phyloP scores from a whole-genome alignment of 2,113 vertebrate genomes.

The Hepsetus odoe region DNA sequence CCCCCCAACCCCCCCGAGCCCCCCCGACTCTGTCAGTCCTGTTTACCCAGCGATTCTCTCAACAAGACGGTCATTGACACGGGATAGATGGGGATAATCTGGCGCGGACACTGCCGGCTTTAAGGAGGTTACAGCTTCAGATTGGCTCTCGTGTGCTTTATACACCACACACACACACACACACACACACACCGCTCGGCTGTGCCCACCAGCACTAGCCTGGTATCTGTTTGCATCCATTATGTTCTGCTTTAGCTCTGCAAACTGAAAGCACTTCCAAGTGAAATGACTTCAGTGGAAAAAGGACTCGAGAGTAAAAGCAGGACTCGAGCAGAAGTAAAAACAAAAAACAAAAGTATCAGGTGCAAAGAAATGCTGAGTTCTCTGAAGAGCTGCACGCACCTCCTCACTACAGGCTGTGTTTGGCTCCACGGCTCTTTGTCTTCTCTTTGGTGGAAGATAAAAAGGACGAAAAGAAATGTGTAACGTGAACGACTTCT shows the following conservation, averaged over 20 bases:
- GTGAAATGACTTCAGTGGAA: not conserved
- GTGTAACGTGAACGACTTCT: too few species aligned
- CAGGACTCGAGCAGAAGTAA: not conserved
- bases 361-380: not conserved
- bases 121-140: constrained; percentile 82
- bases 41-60: constrained; percentile 98
- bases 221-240: not conserved
- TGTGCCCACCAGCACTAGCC: not conserved
- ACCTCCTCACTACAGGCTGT: too few species aligned
- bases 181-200: not conserved
- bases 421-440: too few species aligned
- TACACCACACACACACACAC: not conserved
- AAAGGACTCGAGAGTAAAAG: not conserved
- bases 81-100: constrained; percentile 98
- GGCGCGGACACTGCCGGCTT: constrained; percentile 88
- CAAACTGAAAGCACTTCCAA: not conserved
- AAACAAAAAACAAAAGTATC: not conserved
- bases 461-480: too few species aligned
- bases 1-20: constrained; percentile 81
- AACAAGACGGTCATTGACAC: constrained; percentile 97
- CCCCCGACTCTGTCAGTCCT: constrained; percentile 88
- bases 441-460: too few species aligned
- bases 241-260: not conserved
- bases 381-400: too few species aligned
- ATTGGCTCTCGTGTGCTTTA: constrained; percentile 27